Evolutionary conservation across 37 sponge, comb jelly and placozoan species (phyloP), one percentile per base, ranked within the genome.

Genomic region (Cliona cf. orientalis): DNA sequence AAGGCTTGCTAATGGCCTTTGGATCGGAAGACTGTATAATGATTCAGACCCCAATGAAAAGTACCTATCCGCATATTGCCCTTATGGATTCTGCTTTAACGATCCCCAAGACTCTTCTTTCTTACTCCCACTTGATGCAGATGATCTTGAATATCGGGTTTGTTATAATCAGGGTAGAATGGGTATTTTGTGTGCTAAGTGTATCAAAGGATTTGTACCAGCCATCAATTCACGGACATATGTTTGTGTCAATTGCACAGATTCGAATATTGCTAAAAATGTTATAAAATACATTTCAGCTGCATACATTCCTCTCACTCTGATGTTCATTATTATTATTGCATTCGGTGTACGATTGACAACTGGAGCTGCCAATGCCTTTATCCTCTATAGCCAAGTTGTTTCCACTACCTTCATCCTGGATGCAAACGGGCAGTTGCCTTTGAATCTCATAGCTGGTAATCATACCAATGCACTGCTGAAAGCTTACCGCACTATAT

Each of bases 311-410:
- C 89, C 89, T 12, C 41, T 83, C 3, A 32, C 64, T 5, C 22
- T 82, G 1, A 26, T 82, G 1, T 76, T 89, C 65, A 21, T 72
- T n/a, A 9, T 76, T 22, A 66, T 89, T 58, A 82, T 89, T 3
- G 57, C 78, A 0, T 89, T 89, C 38, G 56, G 76, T 67, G 68
- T 89, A 61, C 68, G 70, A 21, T 60, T 89, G 6, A 69, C 83
- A 46, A 78, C 58, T 46, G 89, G 84, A 41, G 73, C 89, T 0
- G 70, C 77, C 11, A 83, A 83, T 71, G 63, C 89, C 17, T 89
- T 89, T 59, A 82, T 89, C 12, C 63, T 89, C 46, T 89, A 66
- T 46, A 42, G 58, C 19, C 89, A 89, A 31, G 66, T 86, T 7
- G 35, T 78, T 12, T 69, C 83, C 34, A 64, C 28, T 53, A 79